Evolutionary conservation across 2,888 invertebrate genomes (phyloP), one percentile per base, ranked within the genome.

Genomic region (Amiota minor): DNA sequence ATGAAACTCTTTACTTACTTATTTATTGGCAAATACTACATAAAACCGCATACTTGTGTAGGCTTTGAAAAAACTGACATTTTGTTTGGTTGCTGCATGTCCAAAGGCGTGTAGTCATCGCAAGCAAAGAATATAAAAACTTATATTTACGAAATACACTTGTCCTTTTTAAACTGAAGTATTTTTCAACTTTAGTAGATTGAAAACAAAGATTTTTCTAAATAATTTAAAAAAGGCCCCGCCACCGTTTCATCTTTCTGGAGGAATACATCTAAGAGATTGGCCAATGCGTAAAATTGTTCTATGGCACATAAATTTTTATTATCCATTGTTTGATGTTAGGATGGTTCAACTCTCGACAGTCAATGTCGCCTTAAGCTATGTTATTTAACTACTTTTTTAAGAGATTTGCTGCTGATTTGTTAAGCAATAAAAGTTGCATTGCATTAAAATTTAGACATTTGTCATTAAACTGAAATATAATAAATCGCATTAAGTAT

Each of bases 91-190:
- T n/a, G 65, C 59, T 20, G 59, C 6, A 3, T 53, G 6, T 1
- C 6, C 53, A 53, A 45, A 62, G 62, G 62, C 62, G 1, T 18
- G 16, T 62, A 35, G 14, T 14, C 23, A 35, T 14, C 23, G 35
- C 23, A 62, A 35, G 6, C 11, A 45, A 62, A 62, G 35, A n/a
- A 62, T 35, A 9, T 12, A 59, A 18, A n/a, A 59, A 14, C 23
- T 62, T 62, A n/a, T 4, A 12, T 35, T 68, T 68, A 23, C 53
- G 67, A 23, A 68, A 53, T 50, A n/a, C 67, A 68, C 67, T 68
- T 68, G 67, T 68, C 67, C 67, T 68, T 68, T 68, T 18, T 8
- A 46, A 65, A 47, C 6, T 35, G 0, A 35, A 35, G 6, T 35
- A 35, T 35, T 35, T 35, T 35, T 6, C 35, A 35, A 35, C 35